Evolutionary conservation across 1,140 invertebrate genomes (phyloP), one percentile per base, ranked within the genome.

Genomic region (Sogatella furcifera): DNA sequence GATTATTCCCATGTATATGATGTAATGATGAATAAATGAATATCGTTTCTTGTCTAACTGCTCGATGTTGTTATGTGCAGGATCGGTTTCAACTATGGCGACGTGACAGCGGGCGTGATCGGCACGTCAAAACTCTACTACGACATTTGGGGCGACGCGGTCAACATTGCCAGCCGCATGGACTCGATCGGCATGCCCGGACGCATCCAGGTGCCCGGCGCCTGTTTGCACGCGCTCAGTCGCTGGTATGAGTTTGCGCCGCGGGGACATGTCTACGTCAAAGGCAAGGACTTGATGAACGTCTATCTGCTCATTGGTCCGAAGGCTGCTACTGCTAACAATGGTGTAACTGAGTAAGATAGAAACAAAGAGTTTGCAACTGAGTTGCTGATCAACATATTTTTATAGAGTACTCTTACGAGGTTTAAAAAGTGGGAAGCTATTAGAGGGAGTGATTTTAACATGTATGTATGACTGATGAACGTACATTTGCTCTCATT

Each of bases 91-190:
- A 81, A 82, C 69, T 75, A 72, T 67, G 95, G 95, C 0, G 92
- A 96, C 66, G 91, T 97, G 0, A 95, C 92, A 0, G 92, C 93
- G 0, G 96, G 95, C 10, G 66, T 98, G 0, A 97, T 98, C 53
- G 95, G 95, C 0, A 97, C 94, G 0, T 91, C 90, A 0, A 98
- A 97, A 70, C 76, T 97, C 15, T 92, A 95, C 69, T 98, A 97
- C 66, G 96, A 98, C 72, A 97, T 98, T 56, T 98, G 96, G 96
- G 95, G 96, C 0, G 95, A 98, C 74, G 93, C 95, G 0, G 95
- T 97, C 0, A 98, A 98, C 74, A 95, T 98, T 56, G 93, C 95
- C 0, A 94, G 90, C 5, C 77, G 95, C 56, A 97, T 92, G 95
- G 95, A 98, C 70, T 94, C 92, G 0, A 95, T 91, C 0, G 90